A percentile compares a stretch with the other conserved stretches of the same genome.
Evolutionary conservation across 2,113 vertebrate species (phyloP).

Genomic region (Hiodon tergisus): DNA sequence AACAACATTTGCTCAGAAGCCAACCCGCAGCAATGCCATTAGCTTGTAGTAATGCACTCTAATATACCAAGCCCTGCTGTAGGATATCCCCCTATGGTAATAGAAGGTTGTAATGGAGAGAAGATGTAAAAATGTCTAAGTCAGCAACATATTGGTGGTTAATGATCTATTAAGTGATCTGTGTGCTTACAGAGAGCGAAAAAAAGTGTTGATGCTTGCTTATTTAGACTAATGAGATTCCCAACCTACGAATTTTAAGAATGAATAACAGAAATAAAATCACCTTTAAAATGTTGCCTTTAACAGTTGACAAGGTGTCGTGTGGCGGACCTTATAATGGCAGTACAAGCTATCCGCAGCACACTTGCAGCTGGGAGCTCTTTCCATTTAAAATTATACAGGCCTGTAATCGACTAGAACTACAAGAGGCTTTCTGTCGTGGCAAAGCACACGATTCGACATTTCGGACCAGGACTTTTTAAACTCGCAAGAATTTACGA

Average conservation of each 20-base stretch:
- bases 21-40: conserved; percentile 52
- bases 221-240: conserved; percentile 72
- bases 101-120: conserved; percentile 66
- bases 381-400: conserved; percentile 41
- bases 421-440: conserved; percentile 12
- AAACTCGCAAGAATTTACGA: conserved; percentile 28
- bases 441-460: conserved; percentile 26
- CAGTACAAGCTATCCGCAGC: conserved; percentile 42
- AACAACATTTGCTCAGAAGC: conserved; percentile 36
- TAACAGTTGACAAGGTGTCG: conserved; percentile 51
- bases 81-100: conserved; percentile 54
- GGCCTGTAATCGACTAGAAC: conserved; percentile 24
- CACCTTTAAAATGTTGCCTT: conserved; percentile 61
- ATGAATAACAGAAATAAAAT: conserved; percentile 75
- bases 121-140: conserved; percentile 65
- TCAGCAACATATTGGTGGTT: conserved; percentile 78
- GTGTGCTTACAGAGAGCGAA: conserved; percentile 73
- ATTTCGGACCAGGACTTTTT: conserved; percentile 38
- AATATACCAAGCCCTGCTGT: conserved; percentile 53
- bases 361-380: conserved; percentile 36
- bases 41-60: conserved; percentile 51
- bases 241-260: conserved; percentile 78
- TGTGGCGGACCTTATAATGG: conserved; percentile 44
- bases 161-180: conserved; percentile 82
- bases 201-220: conserved; percentile 81